These are phyloP conservation scores for Sardinella longiceps DNA, from an alignment of 2,797 vertebrate genomes.

Conservation along the genomic window DNA sequence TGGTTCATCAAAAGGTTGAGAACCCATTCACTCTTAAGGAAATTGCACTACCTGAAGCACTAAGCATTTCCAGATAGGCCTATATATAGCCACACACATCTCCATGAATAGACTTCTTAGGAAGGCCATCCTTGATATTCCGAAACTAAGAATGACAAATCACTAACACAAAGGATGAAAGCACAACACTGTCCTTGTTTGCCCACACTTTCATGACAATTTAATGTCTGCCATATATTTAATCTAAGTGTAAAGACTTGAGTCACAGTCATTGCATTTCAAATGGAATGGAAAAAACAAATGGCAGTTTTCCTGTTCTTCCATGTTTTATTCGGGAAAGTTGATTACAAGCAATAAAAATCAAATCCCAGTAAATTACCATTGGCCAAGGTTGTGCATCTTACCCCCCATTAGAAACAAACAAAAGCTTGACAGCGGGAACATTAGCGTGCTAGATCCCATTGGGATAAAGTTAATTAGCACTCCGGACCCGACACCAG, in stretches of 20 bases:
- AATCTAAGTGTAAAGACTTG: not conserved
- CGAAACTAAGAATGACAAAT: not conserved
- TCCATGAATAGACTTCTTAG: not conserved
- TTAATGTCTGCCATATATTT: not conserved
- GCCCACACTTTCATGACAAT: not conserved
- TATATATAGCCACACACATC: not conserved
- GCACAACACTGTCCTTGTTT: not conserved
- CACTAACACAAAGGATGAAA: not conserved
- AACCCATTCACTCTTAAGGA: constrained; percentile 2
- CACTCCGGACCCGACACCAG: not conserved
- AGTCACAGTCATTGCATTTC: not conserved
- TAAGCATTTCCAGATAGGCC: not conserved
- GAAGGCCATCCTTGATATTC: not conserved
- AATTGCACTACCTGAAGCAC: not conserved
- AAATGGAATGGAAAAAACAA: not conserved
- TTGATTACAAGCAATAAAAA: constrained; percentile 7
- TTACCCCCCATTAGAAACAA: not conserved
- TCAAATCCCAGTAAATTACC: constrained; percentile 14
- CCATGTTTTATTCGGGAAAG: constrained; percentile 6
- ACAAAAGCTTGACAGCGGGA: not conserved
- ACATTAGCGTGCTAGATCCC: not conserved
- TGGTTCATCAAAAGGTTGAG: not conserved
- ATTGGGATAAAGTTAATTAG: constrained; percentile 19
- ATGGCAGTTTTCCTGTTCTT: not conserved
- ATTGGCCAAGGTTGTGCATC: not conserved